A percentile compares a stretch with the other conserved stretches of the same genome.
phyloP scores from a whole-genome alignment of 2,888 invertebrate species.

The Dastarcus helophoroides region DNA sequence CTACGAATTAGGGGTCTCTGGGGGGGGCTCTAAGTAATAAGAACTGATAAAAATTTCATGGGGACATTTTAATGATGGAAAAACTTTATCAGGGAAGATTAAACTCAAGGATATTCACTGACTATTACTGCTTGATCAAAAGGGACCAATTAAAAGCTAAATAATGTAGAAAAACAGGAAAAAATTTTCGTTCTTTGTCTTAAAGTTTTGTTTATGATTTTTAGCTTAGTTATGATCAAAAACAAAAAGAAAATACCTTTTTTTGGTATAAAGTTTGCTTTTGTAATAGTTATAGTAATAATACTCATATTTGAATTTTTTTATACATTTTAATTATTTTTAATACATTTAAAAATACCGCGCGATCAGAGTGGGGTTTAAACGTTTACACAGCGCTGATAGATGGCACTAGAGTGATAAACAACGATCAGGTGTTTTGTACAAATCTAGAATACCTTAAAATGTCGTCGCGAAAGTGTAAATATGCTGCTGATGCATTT shows the following conservation, averaged over 20 bases:
- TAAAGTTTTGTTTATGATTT: conserved; percentile 8
- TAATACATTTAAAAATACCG: conserved; percentile 4
- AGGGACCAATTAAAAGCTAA: no score
- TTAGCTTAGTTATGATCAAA: conserved; percentile 6
- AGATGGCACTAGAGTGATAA: conserved; percentile 1
- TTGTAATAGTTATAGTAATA: conserved; percentile 5
- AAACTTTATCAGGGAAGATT: no score
- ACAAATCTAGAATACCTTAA: not conserved
- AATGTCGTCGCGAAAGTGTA: no score
- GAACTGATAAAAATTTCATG: no score
- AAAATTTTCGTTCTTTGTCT: conserved; percentile 7
- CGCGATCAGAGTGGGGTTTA: conserved; percentile 1
- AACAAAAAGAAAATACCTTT: conserved; percentile 6
- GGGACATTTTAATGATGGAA: no score
- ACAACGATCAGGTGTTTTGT: conserved; percentile 1
- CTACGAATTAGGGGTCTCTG: no score
- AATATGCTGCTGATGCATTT: no score
- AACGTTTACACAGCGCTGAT: not conserved
- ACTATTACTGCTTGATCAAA: no score
- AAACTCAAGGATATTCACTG: no score
- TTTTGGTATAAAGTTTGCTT: conserved; percentile 6
- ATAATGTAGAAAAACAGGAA: no score
- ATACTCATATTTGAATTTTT: conserved; percentile 7
- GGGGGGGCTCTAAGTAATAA: no score
- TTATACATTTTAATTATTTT: conserved; percentile 6